A percentile compares a stretch with the other conserved stretches of the same genome.
Evolutionary conservation across 2,888 invertebrate species (phyloP).

Genomic region (Acrobasis repandana): DNA sequence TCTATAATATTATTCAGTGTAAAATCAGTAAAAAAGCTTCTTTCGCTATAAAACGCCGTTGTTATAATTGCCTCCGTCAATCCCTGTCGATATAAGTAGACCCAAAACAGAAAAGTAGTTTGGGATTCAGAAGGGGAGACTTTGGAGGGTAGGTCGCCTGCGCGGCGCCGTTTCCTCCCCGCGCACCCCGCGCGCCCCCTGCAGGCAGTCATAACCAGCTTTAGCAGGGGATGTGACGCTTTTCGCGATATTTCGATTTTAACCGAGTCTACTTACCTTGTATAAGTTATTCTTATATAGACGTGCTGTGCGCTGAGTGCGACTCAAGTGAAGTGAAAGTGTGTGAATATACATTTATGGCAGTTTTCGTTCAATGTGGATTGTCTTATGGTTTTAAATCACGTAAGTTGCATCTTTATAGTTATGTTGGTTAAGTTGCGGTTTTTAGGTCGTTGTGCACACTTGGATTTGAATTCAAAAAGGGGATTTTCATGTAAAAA

Average conservation of each 20-base stretch:
- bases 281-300: conserved; percentile 5
- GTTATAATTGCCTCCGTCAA: conserved; percentile 51
- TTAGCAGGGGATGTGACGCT: conserved; percentile 37
- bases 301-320: conserved; percentile 16
- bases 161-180: conserved; percentile 50
- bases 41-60: conserved; percentile 17
- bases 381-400: conserved; percentile 9
- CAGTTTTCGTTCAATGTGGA: conserved; percentile 4
- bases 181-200: conserved; percentile 40
- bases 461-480: not conserved
- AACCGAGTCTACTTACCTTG: conserved; percentile 1
- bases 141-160: conserved; percentile 44
- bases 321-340: conserved; percentile 20
- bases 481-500: no score
- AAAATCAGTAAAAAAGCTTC: not conserved
- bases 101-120: conserved; percentile 61
- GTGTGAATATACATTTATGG: conserved; percentile 13
- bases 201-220: conserved; percentile 51
- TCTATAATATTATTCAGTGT: no score
- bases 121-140: conserved; percentile 38
- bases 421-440: not conserved
- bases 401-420: conserved; percentile 10
- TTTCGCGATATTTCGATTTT: conserved; percentile 17
- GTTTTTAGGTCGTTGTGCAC: not conserved
- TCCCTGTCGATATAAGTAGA: conserved; percentile 50